Conservation (phyloP, 2,797 vertebrate species). For the Coranthus polyacanthus region DNA sequence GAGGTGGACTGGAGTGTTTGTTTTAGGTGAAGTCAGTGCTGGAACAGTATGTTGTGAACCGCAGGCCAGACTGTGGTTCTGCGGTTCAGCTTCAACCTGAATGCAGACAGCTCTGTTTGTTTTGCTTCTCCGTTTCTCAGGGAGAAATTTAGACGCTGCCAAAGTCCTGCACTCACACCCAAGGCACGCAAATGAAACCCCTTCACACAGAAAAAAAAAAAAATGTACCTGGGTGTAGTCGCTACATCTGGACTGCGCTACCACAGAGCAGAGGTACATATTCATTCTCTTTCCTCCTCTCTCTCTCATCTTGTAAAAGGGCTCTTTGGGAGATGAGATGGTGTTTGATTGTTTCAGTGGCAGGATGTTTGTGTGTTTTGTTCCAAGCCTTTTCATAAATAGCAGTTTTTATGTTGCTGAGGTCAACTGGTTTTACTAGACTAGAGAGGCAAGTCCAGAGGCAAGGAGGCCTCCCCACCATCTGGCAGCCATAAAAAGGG, state of each 20-base stretch:
- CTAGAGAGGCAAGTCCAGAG: slow-evolving; percentile 87
- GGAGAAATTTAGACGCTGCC: slow-evolving; percentile 76
- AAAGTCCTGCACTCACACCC: slow-evolving; percentile 80
- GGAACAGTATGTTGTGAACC: slow-evolving; percentile 79
- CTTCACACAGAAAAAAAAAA: slow-evolving; percentile 55
- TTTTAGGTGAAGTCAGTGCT: slow-evolving; percentile 82
- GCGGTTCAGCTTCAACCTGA: slow-evolving; percentile 74
- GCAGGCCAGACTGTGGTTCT: slow-evolving; percentile 79
- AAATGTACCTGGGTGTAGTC: slow-evolving; percentile 76
- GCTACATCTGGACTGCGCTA: slow-evolving; percentile 70
- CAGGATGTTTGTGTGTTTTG: slow-evolving; percentile 84
- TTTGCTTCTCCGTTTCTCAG: slow-evolving; percentile 82
- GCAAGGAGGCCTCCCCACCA: slow-evolving; percentile 84
- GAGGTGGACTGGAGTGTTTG: slow-evolving; percentile 76
- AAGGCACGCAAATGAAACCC: slow-evolving; percentile 79
- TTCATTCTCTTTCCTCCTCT: slow-evolving; percentile 42
- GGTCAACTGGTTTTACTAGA: slow-evolving; percentile 88
- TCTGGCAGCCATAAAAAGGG: slow-evolving; percentile 87
- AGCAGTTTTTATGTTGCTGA: slow-evolving; percentile 82
- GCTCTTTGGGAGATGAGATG: slow-evolving; percentile 80
- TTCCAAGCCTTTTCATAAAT: slow-evolving; percentile 83
- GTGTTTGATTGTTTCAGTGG: slow-evolving; percentile 73
- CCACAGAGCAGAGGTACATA: slow-evolving; percentile 35
- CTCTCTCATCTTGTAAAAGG: slow-evolving; percentile 76
- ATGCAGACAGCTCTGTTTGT: slow-evolving; percentile 81